These are phyloP conservation scores for Gadopsis marmoratus DNA, from an alignment of 2,797 vertebrate genomes.

Conservation along the genomic window DNA sequence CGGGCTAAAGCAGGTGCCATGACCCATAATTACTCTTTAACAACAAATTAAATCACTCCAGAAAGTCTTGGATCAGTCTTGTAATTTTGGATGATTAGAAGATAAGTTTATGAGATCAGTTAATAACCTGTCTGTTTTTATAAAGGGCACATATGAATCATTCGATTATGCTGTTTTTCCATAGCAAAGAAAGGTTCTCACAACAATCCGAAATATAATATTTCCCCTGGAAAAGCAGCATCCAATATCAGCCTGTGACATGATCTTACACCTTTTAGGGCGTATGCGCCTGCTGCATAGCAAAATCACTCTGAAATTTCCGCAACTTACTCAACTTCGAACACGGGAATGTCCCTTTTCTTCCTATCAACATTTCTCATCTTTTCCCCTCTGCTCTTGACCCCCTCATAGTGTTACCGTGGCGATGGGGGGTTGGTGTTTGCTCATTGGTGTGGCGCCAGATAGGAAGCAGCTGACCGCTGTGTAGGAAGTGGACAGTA, in stretches of 20 bases:
- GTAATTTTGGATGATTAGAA: slow-evolving; percentile 23
- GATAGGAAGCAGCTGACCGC: slow-evolving; percentile 86
- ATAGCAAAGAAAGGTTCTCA: background rate
- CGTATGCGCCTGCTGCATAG: background rate
- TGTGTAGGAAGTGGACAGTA: slow-evolving; percentile 84
- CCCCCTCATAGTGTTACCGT: slow-evolving; percentile 24
- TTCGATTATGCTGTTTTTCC: background rate
- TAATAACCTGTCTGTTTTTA: slow-evolving; percentile 3
- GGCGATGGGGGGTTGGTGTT: slow-evolving; percentile 36
- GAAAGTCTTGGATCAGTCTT: background rate
- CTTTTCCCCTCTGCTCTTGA: slow-evolving; percentile 36
- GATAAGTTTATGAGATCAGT: slow-evolving; percentile 14
- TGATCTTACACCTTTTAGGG: slow-evolving; percentile 17
- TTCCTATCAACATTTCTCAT: slow-evolving; percentile 46
- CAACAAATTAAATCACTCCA: slow-evolving; percentile 11
- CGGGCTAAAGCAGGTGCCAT: slow-evolving; percentile 31
- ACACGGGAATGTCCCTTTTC: slow-evolving; percentile 43
- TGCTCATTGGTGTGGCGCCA: slow-evolving; percentile 83
- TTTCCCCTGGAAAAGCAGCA: background rate
- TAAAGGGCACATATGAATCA: background rate
- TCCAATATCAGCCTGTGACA: slow-evolving; percentile 6
- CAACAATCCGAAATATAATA: background rate
- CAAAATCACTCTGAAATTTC: slow-evolving; percentile 37
- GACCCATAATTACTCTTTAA: slow-evolving; percentile 42
- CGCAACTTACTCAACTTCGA: slow-evolving; percentile 13